Conservation (phyloP, 2,797 vertebrate species). For the Chiroxiphia lanceolata region DNA sequence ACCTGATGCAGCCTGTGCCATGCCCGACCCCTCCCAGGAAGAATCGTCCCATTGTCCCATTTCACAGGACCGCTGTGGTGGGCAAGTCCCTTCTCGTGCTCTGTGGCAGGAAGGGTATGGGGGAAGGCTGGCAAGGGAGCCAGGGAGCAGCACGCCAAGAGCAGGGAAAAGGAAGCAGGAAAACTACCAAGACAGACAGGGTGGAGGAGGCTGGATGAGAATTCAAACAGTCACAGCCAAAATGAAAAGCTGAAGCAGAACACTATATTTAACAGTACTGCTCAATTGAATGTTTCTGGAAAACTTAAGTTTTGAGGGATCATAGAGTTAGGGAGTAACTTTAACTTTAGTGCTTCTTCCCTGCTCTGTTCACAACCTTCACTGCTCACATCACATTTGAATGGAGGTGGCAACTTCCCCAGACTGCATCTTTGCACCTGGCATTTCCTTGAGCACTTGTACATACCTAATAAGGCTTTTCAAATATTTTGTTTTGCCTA, state of each 20-base stretch:
- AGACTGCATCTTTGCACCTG: neutral
- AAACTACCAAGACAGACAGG: constrained; percentile 46
- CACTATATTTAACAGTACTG: constrained; percentile 8
- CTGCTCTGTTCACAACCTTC: neutral
- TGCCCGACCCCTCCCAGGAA: fast-evolving
- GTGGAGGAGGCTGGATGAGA: constrained; percentile 50
- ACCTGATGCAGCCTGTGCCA: fast-evolving
- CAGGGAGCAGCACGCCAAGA: neutral
- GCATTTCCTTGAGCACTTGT: neutral
- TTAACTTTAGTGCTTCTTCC: neutral
- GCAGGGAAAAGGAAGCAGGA: neutral
- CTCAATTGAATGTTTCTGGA: constrained; percentile 2
- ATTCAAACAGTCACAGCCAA: constrained; percentile 5
- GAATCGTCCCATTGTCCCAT: fast-evolving
- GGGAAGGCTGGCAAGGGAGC: neutral
- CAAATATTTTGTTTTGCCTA: neutral
- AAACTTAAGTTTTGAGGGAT: neutral
- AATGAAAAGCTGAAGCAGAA: neutral
- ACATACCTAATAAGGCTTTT: neutral
- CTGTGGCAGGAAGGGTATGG: fast-evolving
- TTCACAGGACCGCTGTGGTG: fast-evolving
- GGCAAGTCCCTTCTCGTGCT: neutral
- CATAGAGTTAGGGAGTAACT: neutral
- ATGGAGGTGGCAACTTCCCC: neutral
- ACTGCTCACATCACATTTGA: neutral